Evolutionary conservation across 2,888 invertebrate genomes (phyloP).

Genomic region (Colostygia pectinataria): DNA sequence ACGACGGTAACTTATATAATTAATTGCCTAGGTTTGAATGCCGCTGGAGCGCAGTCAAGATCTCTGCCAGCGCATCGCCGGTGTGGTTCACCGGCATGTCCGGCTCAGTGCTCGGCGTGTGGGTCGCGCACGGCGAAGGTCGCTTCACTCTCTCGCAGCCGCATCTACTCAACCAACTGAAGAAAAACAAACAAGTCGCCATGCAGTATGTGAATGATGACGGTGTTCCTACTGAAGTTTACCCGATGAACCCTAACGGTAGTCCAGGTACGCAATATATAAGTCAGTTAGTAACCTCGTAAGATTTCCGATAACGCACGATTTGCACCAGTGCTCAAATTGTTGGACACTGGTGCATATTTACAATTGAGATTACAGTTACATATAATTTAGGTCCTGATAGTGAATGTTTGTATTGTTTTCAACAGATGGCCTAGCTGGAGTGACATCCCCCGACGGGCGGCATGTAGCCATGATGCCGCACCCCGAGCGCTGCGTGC

Average conservation of each 20-base stretch:
- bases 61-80: conserved; percentile 84
- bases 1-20: too few species aligned
- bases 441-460: conserved; percentile 94
- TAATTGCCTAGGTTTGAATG: conserved; percentile 81
- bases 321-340: too few species aligned
- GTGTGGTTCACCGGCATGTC: conserved; percentile 97
- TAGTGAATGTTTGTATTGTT: too few species aligned
- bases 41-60: conserved; percentile 89
- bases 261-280: conserved; percentile 82
- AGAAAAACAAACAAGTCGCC: conserved; percentile 85
- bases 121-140: conserved; percentile 99
- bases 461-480: conserved; percentile 99
- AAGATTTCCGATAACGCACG: too few species aligned
- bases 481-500: conserved; percentile 96
- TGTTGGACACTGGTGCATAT: too few species aligned
- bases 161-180: conserved; percentile 72
- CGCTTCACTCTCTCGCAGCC: conserved; percentile 84
- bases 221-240: conserved; percentile 88
- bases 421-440: conserved; percentile 91
- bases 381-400: too few species aligned
- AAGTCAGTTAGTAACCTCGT: too few species aligned
- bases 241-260: conserved; percentile 98
- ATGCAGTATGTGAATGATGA: conserved; percentile 93
- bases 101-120: conserved; percentile 94
- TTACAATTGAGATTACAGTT: too few species aligned